These are phyloP conservation scores for Hippotragus niger DNA, from an alignment of 2,113 vertebrate species.

Conservation along the genomic window DNA sequence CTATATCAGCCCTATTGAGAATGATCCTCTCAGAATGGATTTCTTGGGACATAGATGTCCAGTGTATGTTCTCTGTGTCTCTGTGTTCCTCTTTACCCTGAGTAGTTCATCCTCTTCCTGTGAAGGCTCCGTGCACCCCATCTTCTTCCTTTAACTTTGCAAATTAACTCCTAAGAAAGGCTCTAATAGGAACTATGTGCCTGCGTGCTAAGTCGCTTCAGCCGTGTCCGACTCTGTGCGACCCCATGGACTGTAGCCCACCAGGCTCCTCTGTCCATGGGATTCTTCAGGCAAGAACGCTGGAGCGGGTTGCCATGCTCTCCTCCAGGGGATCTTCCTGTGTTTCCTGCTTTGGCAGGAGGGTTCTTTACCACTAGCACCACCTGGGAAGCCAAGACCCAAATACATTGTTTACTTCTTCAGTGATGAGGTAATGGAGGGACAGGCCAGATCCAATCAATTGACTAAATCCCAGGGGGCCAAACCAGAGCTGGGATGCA, in stretches of 20 bases:
- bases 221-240: rapidly evolving
- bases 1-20: not conserved
- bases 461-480: not conserved
- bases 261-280: not conserved
- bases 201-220: not conserved
- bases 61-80: not conserved
- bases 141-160: not conserved
- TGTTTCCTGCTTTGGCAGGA: not conserved
- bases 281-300: not conserved
- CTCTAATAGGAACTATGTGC: not conserved
- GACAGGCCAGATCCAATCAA: not conserved
- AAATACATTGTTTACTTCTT: not conserved
- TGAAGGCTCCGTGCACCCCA: not conserved
- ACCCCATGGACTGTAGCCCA: not conserved
- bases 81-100: not conserved
- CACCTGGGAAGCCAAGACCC: not conserved
- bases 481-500: not conserved
- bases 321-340: not conserved
- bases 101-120: not conserved
- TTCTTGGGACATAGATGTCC: not conserved
- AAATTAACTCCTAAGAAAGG: not conserved
- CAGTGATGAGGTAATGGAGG: not conserved
- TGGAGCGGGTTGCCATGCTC: not conserved
- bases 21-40: not conserved
- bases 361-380: not conserved